Conservation (phyloP, 2,888 invertebrate genomes). For the Hirtodrosophila confusa region DNA sequence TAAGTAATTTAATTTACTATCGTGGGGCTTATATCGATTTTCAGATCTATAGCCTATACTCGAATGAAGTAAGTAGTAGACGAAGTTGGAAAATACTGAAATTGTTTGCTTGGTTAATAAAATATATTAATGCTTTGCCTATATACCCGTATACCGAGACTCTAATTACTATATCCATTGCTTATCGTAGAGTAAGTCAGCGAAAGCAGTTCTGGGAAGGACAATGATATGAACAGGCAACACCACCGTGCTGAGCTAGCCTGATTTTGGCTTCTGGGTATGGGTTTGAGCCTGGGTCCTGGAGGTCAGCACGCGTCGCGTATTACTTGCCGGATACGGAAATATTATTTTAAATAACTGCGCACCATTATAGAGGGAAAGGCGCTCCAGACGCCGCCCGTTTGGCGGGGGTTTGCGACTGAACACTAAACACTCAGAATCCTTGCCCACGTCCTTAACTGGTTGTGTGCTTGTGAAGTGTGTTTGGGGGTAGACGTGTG, state of each 20-base stretch:
- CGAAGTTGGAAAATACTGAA: too few relatives aligned
- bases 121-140: too few relatives aligned
- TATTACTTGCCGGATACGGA: slow-evolving; percentile 76
- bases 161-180: too few relatives aligned
- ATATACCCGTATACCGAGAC: too few relatives aligned
- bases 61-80: too few relatives aligned
- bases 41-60: too few relatives aligned
- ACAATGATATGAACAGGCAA: neutral
- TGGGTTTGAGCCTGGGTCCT: neutral
- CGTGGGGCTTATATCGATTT: too few relatives aligned
- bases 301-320: slow-evolving; percentile 59
- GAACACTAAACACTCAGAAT: slow-evolving; percentile 17
- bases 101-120: too few relatives aligned
- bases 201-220: slow-evolving; percentile 11
- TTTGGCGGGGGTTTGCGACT: slow-evolving; percentile 24
- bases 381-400: slow-evolving; percentile 17
- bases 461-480: slow-evolving; percentile 25
- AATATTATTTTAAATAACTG: slow-evolving; percentile 77
- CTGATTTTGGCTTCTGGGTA: neutral
- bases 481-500: slow-evolving; percentile 39
- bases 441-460: slow-evolving; percentile 23
- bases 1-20: too few relatives aligned
- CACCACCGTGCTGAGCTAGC: neutral
- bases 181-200: slow-evolving; percentile 9
- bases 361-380: slow-evolving; percentile 42